Base-by-base conservation (phyloP, 2,113 vertebrate genomes). In the Oriolus oriolus region DNA sequence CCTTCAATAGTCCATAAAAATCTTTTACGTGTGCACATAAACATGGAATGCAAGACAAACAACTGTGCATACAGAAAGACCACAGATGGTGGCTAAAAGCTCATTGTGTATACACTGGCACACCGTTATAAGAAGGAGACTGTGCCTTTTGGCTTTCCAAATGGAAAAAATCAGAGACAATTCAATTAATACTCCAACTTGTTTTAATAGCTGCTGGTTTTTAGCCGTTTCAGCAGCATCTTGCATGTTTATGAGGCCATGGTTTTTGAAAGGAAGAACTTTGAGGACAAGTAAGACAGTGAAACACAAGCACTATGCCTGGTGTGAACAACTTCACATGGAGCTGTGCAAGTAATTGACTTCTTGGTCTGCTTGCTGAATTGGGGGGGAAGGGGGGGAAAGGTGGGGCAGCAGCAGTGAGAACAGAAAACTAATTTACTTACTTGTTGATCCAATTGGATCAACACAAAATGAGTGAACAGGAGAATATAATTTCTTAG, bases 141-240 rank as follows among this genome's bases (percentile, higher is more conserved):
- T 70, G 54, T 53, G 84, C 80, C 60, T 96, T 97, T 97, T 93
- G 94, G 78, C 64, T 97, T 95, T 86, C 89, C 54, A 57, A 94
- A 96, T 80, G 85, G 85, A 83, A 91, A 97, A 97, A 95, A 89
- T 89, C 91, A 89, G 63, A 78, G 95, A 82, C 42, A 96, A 95
- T 97, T 97, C 45, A 92, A 97, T 97, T 95, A 98, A 93, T 93
- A 83, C 52, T 89, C 45, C 91, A 90, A 57, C 89, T 97, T 95
- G 39, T 95, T 97, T 97, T 91, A 95, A 92, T 88, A 95, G 77
- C 89, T 95, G 92, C 96, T 95, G 83, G 92, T 95, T 97, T 97
- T 97, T 97, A 97, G 84, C 87, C 80, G 95, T 96, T 97, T 97
- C 95, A 80, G 56, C 39, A 95, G 80, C 53, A 89, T 45, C 80